Evolutionary conservation across 1,140 invertebrate species (phyloP).

Genomic region (Nasonia giraulti): DNA sequence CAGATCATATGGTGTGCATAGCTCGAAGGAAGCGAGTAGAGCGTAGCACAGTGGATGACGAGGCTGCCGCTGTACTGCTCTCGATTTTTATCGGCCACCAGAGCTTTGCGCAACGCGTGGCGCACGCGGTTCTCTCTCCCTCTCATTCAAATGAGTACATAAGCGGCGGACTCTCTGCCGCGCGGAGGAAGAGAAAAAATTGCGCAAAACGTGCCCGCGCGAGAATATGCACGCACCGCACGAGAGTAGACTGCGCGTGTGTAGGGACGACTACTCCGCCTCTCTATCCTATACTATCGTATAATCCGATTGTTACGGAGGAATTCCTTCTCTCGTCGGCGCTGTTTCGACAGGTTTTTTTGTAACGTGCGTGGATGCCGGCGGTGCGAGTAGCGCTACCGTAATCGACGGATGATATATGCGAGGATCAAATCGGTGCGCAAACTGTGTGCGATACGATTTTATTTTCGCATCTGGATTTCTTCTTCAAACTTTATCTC

Average conservation of each 20-base stretch:
- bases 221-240: not conserved
- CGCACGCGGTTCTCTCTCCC: not conserved
- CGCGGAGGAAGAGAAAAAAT: conserved; percentile 5
- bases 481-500: not conserved
- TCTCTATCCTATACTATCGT: not conserved
- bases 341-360: conserved; percentile 19
- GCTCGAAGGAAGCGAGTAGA: not conserved
- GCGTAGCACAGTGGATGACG: not conserved
- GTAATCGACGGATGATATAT: too few species aligned
- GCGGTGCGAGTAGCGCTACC: too few species aligned
- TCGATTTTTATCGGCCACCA: conserved; percentile 8
- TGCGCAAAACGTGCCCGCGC: conserved; percentile 17
- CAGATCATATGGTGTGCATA: not conserved
- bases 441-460: too few species aligned
- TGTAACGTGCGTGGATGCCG: not conserved
- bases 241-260: not conserved
- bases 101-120: not conserved
- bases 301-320: conserved; percentile 23
- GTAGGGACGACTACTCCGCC: not conserved
- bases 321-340: not conserved
- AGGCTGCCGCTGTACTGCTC: not conserved
- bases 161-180: not conserved
- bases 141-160: conserved; percentile 1
- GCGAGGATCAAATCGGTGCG: too few species aligned
- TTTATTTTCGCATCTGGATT: too few species aligned